Percentiles rank a stretch among this genome's conserved stretches.
Conservation (phyloP, 2,888 invertebrate species). For the Myopa testacea region DNA sequence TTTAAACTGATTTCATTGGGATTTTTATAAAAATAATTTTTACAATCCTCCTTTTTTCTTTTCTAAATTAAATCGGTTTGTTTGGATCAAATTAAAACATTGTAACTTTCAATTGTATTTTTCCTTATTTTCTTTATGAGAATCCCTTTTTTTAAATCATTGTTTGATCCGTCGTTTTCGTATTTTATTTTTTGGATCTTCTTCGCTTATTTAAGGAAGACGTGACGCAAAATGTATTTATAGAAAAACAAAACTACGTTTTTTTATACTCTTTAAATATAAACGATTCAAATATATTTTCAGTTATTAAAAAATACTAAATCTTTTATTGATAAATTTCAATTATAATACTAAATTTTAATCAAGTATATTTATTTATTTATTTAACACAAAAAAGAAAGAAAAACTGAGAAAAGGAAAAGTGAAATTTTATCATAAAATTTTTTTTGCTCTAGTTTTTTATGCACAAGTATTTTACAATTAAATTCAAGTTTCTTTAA, state of each 20-base stretch:
- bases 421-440: not conserved
- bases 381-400: not conserved
- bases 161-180: not conserved
- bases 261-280: not conserved
- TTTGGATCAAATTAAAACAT: too few species aligned
- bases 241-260: too few species aligned
- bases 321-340: not conserved
- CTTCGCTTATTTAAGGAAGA: not conserved
- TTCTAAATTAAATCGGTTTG: not conserved
- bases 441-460: not conserved
- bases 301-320: constrained; percentile 30
- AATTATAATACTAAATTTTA: not conserved
- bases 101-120: too few species aligned
- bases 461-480: not conserved
- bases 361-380: not conserved
- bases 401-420: not conserved
- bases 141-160: too few species aligned
- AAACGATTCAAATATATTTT: constrained; percentile 25
- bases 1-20: not conserved
- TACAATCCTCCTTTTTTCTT: not conserved
- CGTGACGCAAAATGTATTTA: too few species aligned
- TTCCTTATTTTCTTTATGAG: too few species aligned
- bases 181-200: not conserved
- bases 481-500: not conserved
- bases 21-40: not conserved